A percentile compares a stretch with the other conserved stretches of the same genome.
phyloP scores from a whole-genome alignment of 2,888 invertebrate genomes.

The Nebria brevicollis region DNA sequence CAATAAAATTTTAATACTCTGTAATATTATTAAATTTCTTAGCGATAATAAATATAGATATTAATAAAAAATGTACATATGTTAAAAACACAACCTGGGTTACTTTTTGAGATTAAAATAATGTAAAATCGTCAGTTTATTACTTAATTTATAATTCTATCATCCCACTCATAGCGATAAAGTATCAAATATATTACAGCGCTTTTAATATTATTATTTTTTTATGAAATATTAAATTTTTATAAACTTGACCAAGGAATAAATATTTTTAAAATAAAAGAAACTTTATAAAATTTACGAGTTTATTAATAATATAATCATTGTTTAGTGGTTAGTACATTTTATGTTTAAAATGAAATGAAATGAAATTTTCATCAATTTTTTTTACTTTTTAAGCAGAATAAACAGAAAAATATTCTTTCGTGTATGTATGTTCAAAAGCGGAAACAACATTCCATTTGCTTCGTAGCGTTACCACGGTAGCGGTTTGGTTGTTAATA shows the following conservation, averaged over 20 bases:
- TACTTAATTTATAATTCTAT: background rate
- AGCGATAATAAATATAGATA: slow-evolving; percentile 29
- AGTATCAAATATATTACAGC: background rate
- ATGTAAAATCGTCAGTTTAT: background rate
- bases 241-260: too few species aligned
- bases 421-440: background rate
- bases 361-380: too few species aligned
- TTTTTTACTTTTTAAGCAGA: too few species aligned
- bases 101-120: background rate
- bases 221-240: too few species aligned
- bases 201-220: too few species aligned
- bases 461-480: background rate
- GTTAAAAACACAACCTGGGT: background rate
- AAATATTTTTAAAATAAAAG: too few species aligned
- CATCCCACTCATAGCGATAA: background rate
- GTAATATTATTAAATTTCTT: slow-evolving; percentile 8
- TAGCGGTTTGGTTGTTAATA: background rate
- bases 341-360: too few species aligned
- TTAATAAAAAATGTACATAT: slow-evolving; percentile 10
- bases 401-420: too few species aligned
- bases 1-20: slow-evolving; percentile 32
- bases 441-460: background rate
- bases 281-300: too few species aligned
- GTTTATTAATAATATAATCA: too few species aligned
- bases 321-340: too few species aligned